Percentiles rank a stretch among this genome's conserved stretches.
These are phyloP conservation scores for Pelosia muscerda DNA, from an alignment of 2,888 invertebrate genomes.

Conservation along the genomic window DNA sequence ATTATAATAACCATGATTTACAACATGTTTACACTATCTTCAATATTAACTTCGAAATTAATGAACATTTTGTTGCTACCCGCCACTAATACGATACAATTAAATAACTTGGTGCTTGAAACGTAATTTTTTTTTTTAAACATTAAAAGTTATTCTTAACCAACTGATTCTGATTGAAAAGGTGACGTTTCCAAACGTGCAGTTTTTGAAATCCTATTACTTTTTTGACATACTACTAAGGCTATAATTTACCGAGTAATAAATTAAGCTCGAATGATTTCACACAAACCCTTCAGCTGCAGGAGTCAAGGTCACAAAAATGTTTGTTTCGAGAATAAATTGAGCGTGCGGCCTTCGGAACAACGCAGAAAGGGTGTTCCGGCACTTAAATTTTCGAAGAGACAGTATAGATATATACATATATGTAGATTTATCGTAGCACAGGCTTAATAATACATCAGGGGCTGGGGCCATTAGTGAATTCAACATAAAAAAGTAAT, in stretches of 20 bases:
- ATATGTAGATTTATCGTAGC: background rate
- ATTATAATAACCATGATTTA: background rate
- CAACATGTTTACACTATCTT: too few species aligned
- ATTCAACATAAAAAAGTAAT: too few species aligned
- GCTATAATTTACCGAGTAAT: background rate
- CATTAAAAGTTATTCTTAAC: too few species aligned
- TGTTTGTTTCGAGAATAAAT: slow-evolving; percentile 1
- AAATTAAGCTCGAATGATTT: background rate
- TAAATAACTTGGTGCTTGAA: background rate
- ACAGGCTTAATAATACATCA: background rate
- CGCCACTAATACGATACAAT: background rate
- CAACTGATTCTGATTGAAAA: too few species aligned
- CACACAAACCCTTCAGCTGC: background rate
- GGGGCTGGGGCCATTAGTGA: background rate
- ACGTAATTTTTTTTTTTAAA: too few species aligned
- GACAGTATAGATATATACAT: background rate
- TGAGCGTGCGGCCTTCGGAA: slow-evolving; percentile 9
- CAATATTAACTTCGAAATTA: background rate
- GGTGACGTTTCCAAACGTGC: background rate
- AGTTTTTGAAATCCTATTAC: background rate
- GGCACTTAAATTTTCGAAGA: slow-evolving; percentile 9
- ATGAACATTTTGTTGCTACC: background rate
- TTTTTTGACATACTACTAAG: background rate
- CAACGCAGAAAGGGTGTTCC: slow-evolving; percentile 7
- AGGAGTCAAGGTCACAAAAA: background rate